Conservation (phyloP, 2,888 invertebrate species). For the Cataglyphis altisquamis region DNA sequence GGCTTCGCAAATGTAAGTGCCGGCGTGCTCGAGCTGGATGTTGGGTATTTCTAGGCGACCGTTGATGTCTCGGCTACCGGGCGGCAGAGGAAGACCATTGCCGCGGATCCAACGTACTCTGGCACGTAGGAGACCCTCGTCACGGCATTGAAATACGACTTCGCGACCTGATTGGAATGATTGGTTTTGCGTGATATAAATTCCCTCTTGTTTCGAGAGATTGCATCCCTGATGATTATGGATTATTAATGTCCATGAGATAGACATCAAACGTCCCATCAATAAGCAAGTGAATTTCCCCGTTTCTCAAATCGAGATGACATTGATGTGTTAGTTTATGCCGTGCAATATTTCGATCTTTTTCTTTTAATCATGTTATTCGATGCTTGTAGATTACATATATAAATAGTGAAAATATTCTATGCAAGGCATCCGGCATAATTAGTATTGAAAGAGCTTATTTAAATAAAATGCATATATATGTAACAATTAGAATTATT, state of each 20-base stretch:
- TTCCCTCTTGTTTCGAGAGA: constrained; percentile 6
- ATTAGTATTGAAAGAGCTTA: not conserved
- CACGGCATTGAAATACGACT: constrained; percentile 97
- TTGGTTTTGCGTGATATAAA: constrained; percentile 39
- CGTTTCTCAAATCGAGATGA: constrained; percentile 8
- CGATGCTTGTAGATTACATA: not conserved
- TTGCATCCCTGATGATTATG: constrained; percentile 10
- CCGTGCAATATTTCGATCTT: constrained; percentile 21
- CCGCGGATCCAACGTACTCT: constrained; percentile 92
- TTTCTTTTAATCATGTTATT: constrained; percentile 23
- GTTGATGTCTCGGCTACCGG: constrained; percentile 91
- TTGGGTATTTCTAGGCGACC: constrained; percentile 95
- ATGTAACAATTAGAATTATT: not conserved
- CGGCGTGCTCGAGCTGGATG: constrained; percentile 92
- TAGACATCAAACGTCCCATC: not conserved
- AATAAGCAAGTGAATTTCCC: constrained; percentile 4
- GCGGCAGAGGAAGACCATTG: constrained; percentile 91
- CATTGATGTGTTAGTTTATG: constrained; percentile 15
- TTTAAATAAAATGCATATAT: not conserved
- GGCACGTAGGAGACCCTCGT: constrained; percentile 93
- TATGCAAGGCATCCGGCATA: not conserved
- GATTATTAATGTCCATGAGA: constrained; percentile 1
- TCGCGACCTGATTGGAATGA: constrained; percentile 90
- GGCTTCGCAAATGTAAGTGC: constrained; percentile 95
- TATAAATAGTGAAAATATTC: not conserved